These are phyloP conservation scores for Chrysoperla carnea DNA, from an alignment of 1,140 invertebrate species.

Conservation along the genomic window DNA sequence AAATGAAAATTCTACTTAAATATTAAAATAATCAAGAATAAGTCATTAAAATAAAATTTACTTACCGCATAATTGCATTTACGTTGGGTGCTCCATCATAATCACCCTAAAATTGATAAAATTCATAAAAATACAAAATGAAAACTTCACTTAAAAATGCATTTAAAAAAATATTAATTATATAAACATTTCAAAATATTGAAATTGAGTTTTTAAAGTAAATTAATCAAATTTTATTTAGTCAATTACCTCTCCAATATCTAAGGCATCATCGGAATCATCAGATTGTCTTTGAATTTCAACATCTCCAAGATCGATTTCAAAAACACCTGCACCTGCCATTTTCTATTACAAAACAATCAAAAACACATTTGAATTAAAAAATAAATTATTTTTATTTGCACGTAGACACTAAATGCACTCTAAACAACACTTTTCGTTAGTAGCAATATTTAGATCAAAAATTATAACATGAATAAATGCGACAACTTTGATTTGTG, in stretches of 20 bases:
- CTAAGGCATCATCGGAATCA: constrained; percentile 69
- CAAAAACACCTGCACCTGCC: constrained; percentile 53
- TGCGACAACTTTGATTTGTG: background rate
- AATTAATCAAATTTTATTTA: constrained; percentile 4
- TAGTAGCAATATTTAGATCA: background rate
- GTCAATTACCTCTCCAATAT: constrained; percentile 53
- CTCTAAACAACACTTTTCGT: background rate
- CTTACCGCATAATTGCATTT: constrained; percentile 61
- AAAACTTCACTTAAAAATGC: constrained; percentile 7
- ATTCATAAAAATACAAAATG: constrained; percentile 10
- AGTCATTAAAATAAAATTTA: constrained; percentile 15
- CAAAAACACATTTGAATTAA: background rate
- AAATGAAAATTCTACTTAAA: background rate
- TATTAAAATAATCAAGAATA: background rate
- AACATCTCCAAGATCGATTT: constrained; percentile 70
- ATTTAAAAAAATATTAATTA: constrained; percentile 10
- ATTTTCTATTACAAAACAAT: background rate
- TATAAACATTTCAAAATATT: constrained; percentile 7
- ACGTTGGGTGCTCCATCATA: constrained; percentile 59
- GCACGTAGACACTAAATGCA: background rate
- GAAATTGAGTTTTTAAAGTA: constrained; percentile 1
- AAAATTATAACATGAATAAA: background rate
- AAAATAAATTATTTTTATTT: too few species aligned
- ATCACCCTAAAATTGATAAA: constrained; percentile 42
- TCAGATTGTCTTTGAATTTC: constrained; percentile 39